phyloP scores from a whole-genome alignment of 1,140 invertebrate genomes.

The Cydia splendana region DNA sequence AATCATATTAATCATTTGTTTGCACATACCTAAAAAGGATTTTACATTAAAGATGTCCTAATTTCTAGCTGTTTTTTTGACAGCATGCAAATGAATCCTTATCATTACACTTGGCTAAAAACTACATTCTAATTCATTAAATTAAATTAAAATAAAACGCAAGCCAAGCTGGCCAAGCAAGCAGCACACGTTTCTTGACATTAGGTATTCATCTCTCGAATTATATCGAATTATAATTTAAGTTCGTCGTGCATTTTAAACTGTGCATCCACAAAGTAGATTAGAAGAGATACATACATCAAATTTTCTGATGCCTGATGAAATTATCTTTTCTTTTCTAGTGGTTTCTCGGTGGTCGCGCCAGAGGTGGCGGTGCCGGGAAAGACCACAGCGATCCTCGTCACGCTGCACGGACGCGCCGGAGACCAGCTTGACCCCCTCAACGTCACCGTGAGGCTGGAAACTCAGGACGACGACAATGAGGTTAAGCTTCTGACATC shows the following conservation, averaged over 20 bases:
- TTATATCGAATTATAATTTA: neutral
- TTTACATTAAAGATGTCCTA: too few relatives aligned
- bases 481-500: constrained; percentile 71
- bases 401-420: constrained; percentile 80
- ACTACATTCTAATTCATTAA: too few relatives aligned
- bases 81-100: too few relatives aligned
- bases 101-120: too few relatives aligned
- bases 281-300: constrained; percentile 43
- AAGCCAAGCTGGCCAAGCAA: too few relatives aligned
- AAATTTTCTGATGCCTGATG: constrained; percentile 9
- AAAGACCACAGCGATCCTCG: constrained; percentile 81
- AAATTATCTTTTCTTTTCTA: constrained; percentile 60
- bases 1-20: too few relatives aligned
- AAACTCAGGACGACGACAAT: constrained; percentile 71
- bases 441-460: constrained; percentile 80
- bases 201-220: too few relatives aligned
- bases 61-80: too few relatives aligned
- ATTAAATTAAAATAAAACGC: too few relatives aligned
- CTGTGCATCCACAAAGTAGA: too few relatives aligned
- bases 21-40: too few relatives aligned
- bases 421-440: constrained; percentile 73
- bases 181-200: too few relatives aligned
- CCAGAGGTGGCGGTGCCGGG: constrained; percentile 82
- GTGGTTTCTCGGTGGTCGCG: constrained; percentile 82
- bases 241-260: neutral